Conservation (phyloP, 2,113 vertebrate species). For the Trichechus manatus region DNA sequence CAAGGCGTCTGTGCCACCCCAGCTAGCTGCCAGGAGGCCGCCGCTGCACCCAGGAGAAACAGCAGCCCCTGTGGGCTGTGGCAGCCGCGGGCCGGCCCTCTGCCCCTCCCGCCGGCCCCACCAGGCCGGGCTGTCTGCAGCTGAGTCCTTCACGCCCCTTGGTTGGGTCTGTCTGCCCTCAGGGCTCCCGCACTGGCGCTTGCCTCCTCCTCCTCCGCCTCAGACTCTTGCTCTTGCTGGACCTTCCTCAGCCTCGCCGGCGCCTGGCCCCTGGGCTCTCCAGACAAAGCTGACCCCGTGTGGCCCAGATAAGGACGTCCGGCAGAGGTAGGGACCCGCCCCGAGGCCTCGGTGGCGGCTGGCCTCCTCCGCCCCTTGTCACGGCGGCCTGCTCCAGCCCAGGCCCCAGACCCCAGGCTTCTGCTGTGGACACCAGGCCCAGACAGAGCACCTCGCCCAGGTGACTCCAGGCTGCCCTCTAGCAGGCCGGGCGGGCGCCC, state of each 20-base stretch:
- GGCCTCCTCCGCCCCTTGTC: constrained; percentile 84
- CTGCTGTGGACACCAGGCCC: constrained; percentile 71
- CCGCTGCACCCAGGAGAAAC: constrained; percentile 77
- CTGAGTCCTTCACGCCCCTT: constrained; percentile 84
- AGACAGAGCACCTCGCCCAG: constrained; percentile 82
- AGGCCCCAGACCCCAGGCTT: constrained; percentile 82
- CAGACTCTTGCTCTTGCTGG: constrained; percentile 87
- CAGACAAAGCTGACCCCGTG: constrained; percentile 87
- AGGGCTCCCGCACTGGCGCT: constrained; percentile 85
- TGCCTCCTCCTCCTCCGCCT: constrained; percentile 85
- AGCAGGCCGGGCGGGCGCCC: constrained; percentile 75
- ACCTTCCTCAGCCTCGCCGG: constrained; percentile 85
- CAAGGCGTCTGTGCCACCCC: constrained; percentile 78
- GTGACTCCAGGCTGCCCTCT: constrained; percentile 82
- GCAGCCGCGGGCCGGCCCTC: constrained; percentile 78
- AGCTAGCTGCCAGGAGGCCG: constrained; percentile 80
- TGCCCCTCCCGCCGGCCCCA: constrained; percentile 73
- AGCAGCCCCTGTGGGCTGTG: constrained; percentile 79
- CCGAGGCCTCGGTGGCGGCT: constrained; percentile 82
- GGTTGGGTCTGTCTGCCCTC: constrained; percentile 86
- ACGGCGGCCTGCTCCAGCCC: constrained; percentile 78
- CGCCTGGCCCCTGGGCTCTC: constrained; percentile 86
- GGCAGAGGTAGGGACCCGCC: constrained; percentile 86
- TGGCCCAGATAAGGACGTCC: constrained; percentile 86
- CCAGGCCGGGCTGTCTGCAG: constrained; percentile 74